Evolutionary conservation across 2,797 vertebrate species (phyloP).

Genomic region (Leptatherina wallacei): DNA sequence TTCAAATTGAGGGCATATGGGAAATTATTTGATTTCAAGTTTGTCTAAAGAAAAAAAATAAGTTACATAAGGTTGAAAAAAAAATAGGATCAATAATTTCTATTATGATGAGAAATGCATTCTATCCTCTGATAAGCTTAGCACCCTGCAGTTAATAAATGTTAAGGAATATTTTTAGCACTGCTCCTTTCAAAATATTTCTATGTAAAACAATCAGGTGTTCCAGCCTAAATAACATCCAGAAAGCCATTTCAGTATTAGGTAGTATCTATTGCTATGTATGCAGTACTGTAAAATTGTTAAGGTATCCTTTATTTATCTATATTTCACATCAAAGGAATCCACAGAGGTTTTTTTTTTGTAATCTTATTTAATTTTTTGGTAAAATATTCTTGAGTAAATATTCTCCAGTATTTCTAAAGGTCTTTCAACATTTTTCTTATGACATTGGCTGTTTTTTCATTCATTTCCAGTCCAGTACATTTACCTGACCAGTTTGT

Average conservation of each 20-base stretch:
- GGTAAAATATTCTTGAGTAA: background rate
- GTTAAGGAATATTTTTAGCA: background rate
- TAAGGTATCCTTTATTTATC: background rate
- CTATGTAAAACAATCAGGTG: background rate
- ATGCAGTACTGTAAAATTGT: background rate
- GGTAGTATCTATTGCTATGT: background rate
- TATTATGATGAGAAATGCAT: background rate
- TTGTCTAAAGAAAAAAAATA: background rate
- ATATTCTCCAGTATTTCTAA: background rate
- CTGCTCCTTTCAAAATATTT: background rate
- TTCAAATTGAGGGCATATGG: background rate
- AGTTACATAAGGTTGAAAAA: background rate
- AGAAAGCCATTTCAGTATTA: background rate
- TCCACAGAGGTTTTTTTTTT: background rate
- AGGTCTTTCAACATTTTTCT: background rate
- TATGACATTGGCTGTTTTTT: background rate
- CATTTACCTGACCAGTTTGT: background rate
- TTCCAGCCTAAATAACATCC: background rate
- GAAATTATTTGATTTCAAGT: background rate
- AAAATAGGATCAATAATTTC: background rate
- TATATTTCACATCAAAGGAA: background rate
- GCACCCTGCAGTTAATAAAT: background rate
- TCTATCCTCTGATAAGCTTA: background rate
- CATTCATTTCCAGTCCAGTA: background rate
- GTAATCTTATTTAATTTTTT: too few species aligned